These are phyloP conservation scores for Aptenodytes patagonicus DNA, from an alignment of 2,113 vertebrate genomes.

Conservation along the genomic window DNA sequence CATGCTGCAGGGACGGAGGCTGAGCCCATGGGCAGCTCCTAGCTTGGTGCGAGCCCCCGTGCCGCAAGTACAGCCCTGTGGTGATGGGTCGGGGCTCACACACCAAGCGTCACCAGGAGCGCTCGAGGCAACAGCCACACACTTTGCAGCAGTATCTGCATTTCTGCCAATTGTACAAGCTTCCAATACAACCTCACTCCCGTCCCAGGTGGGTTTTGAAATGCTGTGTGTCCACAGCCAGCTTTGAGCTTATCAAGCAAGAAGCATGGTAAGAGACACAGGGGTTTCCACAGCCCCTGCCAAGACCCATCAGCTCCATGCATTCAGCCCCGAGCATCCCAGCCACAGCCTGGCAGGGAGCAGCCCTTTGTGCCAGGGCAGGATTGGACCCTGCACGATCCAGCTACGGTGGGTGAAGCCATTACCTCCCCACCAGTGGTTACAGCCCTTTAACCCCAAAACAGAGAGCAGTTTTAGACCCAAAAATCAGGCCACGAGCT, in stretches of 20 bases:
- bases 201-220: neutral
- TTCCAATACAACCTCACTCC: neutral
- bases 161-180: accelerated
- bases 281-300: neutral
- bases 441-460: neutral
- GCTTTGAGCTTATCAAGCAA: neutral
- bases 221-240: neutral
- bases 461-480: neutral
- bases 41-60: neutral
- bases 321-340: neutral
- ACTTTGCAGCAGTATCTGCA: accelerated
- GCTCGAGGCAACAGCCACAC: neutral
- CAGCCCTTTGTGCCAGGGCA: neutral
- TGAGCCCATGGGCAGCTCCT: neutral
- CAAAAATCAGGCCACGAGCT: neutral
- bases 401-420: neutral
- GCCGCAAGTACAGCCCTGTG: neutral
- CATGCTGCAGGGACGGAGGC: neutral
- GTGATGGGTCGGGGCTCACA: neutral
- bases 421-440: neutral
- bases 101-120: accelerated
- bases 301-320: neutral
- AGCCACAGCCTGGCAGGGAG: neutral
- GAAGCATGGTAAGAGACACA: neutral
- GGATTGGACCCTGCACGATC: neutral